phyloP scores from a whole-genome alignment of 1,140 invertebrate genomes.

The Helicoverpa zea region DNA sequence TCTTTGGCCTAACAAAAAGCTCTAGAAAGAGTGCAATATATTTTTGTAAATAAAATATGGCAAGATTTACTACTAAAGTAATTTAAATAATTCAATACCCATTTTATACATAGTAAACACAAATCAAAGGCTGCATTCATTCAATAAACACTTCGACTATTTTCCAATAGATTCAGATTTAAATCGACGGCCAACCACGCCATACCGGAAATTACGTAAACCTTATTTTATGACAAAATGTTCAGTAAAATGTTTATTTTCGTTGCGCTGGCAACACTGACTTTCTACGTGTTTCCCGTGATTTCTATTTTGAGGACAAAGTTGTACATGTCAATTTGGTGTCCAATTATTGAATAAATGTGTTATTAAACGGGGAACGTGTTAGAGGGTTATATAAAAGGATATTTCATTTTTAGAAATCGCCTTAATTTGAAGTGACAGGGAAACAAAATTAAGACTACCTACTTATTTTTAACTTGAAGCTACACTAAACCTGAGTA shows the following conservation, averaged over 20 bases:
- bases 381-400: too few relatives aligned
- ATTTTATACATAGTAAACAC: background rate
- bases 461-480: too few relatives aligned
- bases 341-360: conserved; percentile 21
- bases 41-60: too few relatives aligned
- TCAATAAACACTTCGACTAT: conserved; percentile 3
- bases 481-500: too few relatives aligned
- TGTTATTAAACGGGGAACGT: background rate
- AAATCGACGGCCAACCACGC: background rate
- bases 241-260: conserved; percentile 31
- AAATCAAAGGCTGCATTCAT: conserved; percentile 10
- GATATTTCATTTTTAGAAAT: too few relatives aligned
- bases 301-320: conserved; percentile 13
- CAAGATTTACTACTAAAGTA: background rate
- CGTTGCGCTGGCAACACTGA: conserved; percentile 13
- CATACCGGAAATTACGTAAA: conserved; percentile 22
- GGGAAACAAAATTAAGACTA: too few relatives aligned
- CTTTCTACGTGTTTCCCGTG: background rate
- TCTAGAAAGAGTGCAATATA: too few relatives aligned
- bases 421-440: too few relatives aligned
- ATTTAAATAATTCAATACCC: background rate
- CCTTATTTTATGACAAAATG: conserved; percentile 29
- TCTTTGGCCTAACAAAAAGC: too few relatives aligned
- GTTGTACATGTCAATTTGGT: conserved; percentile 7
- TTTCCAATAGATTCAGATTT: conserved; percentile 2